Base-by-base conservation (phyloP, 2,888 invertebrate species). In the Lottia gigantea region DNA sequence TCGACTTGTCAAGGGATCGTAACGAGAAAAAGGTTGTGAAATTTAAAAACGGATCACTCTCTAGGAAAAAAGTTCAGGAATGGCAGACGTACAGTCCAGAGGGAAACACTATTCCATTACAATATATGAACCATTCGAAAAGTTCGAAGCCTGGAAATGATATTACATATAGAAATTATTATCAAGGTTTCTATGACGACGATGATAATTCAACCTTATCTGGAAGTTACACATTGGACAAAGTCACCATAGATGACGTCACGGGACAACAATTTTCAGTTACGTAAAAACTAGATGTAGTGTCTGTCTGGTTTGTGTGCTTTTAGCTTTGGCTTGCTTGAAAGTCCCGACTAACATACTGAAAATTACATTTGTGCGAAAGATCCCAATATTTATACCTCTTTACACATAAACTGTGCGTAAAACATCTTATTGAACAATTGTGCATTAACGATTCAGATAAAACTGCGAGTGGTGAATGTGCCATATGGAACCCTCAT, bases 191-290 rank as follows among this genome's bases (percentile, higher is more conserved):
- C 46, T 79, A 78, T 23, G 83, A 84, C 62, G 82, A 83, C 68
- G 83, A 83, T 71, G 82, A 81, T 63, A 80, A 80, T 55, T 82
- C 84, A 4, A 84, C 84, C 1, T 82, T 82, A n/a, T 84, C 84
- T 46, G 84, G 84, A 47, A 84, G 84, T 72, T 84, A 84, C 67
- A 81, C 82, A 0, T 64, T 77, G 55, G 74, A 75, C 62, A 74
- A 80, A 11, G 83, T 83, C 55, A 81, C 82, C 66, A 47, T 66
- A 26, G 70, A 70, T 62, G 66, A 66, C 46, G 76, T 78, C 61
- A 71, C 76, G 19, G 45, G 71, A 71, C 64, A 75, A 67, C 63
- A 74, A 74, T 49, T 75, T 76, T 65, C 69, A 14, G 64, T 69
- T 49, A 62, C 69, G 19, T 69, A 49, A 46, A 65, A 40, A 6